These are phyloP conservation scores for Cacoxenus indagator DNA, from an alignment of 2,888 invertebrate genomes.

Conservation along the genomic window DNA sequence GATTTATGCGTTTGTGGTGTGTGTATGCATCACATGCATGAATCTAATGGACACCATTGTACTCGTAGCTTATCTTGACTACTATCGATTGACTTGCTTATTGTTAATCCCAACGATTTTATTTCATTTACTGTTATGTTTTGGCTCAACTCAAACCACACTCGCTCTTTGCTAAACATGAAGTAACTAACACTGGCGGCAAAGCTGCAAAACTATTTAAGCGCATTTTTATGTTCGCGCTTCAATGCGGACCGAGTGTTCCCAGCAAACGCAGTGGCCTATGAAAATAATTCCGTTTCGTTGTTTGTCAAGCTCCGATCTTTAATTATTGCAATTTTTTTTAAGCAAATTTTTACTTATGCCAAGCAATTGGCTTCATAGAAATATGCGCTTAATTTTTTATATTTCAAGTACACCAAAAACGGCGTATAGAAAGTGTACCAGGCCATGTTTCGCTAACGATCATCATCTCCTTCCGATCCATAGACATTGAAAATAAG, in stretches of 20 bases:
- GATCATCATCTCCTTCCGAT: no score
- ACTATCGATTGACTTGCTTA: constrained; percentile 2
- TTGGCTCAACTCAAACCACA: background rate
- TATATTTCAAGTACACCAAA: no score
- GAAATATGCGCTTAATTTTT: no score
- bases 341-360: no score
- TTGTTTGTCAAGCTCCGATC: no score
- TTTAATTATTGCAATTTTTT: no score
- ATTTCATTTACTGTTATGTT: background rate
- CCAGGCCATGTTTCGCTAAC: no score
- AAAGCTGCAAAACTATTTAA: constrained; percentile 18
- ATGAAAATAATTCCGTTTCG: no score
- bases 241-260: no score
- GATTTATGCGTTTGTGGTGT: constrained; percentile 21
- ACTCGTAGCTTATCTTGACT: constrained; percentile 39
- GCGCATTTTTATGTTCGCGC: constrained; percentile 16
- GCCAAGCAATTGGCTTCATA: no score
- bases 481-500: constrained; percentile 18
- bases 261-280: background rate
- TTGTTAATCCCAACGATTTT: background rate
- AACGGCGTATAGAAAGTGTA: no score
- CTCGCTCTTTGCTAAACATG: background rate
- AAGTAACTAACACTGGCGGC: background rate
- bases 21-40: no score
- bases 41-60: constrained; percentile 22